Percentiles rank a stretch among this genome's conserved stretches.
Conservation (phyloP, 2,113 vertebrate species). For the Limanda limanda region DNA sequence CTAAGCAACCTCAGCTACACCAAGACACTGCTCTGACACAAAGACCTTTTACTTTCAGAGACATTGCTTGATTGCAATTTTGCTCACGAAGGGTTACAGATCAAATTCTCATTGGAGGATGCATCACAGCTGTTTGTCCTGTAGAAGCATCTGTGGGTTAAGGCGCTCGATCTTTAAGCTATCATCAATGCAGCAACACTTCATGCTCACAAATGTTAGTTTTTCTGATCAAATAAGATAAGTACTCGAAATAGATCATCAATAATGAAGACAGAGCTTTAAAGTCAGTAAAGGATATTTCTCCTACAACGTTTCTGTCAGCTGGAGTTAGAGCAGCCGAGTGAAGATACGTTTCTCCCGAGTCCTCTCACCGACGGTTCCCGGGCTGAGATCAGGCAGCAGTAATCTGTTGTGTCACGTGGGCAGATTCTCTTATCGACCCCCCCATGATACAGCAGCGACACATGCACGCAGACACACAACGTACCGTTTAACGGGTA, state of each 20-base stretch:
- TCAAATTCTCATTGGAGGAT: constrained; percentile 18
- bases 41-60: constrained; percentile 10
- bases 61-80: constrained; percentile 30
- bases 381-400: constrained; percentile 64
- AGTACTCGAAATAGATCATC: constrained; percentile 11
- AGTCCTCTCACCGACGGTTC: constrained; percentile 36
- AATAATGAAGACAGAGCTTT: constrained; percentile 37
- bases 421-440: constrained; percentile 73
- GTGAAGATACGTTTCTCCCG: constrained; percentile 35
- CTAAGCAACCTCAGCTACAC: constrained; percentile 1
- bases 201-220: background rate
- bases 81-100: constrained; percentile 24
- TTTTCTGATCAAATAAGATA: constrained; percentile 3
- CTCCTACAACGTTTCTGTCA: constrained; percentile 44
- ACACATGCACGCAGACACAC: constrained; percentile 22
- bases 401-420: constrained; percentile 77
- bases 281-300: constrained; percentile 41
- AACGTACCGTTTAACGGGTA: background rate
- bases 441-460: constrained; percentile 70
- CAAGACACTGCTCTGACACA: constrained; percentile 22
- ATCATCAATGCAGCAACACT: background rate
- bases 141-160: constrained; percentile 13
- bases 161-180: background rate
- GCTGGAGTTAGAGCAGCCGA: constrained; percentile 48
- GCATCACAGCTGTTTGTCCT: background rate